Percentiles rank a stretch among this genome's conserved stretches.
These are phyloP conservation scores for Empidonax alnorum DNA, from an alignment of 2,113 vertebrate species.

Conservation along the genomic window DNA sequence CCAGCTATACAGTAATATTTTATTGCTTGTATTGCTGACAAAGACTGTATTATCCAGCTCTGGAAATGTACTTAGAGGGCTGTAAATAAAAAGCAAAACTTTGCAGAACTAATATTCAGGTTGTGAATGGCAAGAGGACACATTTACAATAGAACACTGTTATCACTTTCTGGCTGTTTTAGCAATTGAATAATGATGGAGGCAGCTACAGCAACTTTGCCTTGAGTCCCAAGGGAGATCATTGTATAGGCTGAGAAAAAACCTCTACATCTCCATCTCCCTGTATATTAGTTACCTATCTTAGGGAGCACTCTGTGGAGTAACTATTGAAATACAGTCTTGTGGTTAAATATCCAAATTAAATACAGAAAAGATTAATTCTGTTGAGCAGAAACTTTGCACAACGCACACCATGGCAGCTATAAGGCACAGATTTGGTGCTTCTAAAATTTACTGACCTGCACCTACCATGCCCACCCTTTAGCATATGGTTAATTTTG, in stretches of 20 bases:
- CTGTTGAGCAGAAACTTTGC: neutral
- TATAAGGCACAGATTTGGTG: neutral
- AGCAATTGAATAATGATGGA: neutral
- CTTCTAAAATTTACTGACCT: neutral
- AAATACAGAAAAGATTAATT: neutral
- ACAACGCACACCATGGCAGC: neutral
- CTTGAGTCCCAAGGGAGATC: neutral
- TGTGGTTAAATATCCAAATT: neutral
- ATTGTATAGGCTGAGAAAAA: neutral
- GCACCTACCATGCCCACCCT: neutral
- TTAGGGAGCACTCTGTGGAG: neutral
- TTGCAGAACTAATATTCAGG: neutral
- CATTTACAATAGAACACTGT: neutral
- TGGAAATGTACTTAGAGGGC: neutral
- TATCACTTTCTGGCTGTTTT: neutral
- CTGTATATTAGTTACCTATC: neutral
- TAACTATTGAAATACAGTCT: neutral
- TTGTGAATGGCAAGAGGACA: neutral
- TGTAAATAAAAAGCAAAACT: conserved; percentile 31
- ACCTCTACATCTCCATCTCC: neutral
- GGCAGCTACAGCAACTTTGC: neutral
- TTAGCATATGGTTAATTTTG: neutral
- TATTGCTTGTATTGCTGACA: conserved; percentile 2
- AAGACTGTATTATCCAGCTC: neutral
- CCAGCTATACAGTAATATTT: neutral